Percentiles rank a stretch among this genome's conserved stretches.
phyloP scores from a whole-genome alignment of 1,140 invertebrate species.

The Brachionus plicatilis region DNA sequence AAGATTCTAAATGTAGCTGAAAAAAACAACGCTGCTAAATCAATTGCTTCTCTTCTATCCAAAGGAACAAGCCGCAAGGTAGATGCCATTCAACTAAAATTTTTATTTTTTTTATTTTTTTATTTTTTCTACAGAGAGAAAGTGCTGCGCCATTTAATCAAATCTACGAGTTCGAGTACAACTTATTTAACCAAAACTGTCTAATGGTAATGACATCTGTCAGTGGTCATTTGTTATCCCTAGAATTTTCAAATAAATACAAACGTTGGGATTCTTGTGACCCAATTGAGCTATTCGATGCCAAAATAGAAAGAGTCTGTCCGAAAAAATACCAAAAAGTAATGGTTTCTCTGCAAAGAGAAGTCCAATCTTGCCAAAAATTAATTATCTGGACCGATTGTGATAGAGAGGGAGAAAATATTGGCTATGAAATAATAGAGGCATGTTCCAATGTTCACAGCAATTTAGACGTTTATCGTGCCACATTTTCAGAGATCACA shows the following conservation, averaged over 20 bases:
- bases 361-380: constrained; percentile 68
- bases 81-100: not conserved
- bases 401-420: constrained; percentile 99
- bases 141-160: constrained; percentile 87
- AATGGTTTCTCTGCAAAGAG: constrained; percentile 73
- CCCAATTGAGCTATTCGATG: constrained; percentile 79
- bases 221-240: constrained; percentile 81
- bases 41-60: constrained; percentile 79
- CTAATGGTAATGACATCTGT: constrained; percentile 96
- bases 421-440: constrained; percentile 93
- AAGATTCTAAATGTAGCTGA: constrained; percentile 88
- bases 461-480: constrained; percentile 71
- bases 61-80: constrained; percentile 67
- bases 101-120: not conserved
- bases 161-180: constrained; percentile 85
- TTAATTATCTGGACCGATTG: constrained; percentile 99
- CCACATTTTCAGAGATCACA: constrained; percentile 97
- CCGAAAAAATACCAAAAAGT: constrained; percentile 69
- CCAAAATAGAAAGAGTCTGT: constrained; percentile 76
- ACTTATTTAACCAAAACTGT: constrained; percentile 59
- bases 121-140: constrained; percentile 67
- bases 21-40: constrained; percentile 98
- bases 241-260: constrained; percentile 71
- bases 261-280: constrained; percentile 74
- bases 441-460: constrained; percentile 75